A percentile compares a stretch with the other conserved stretches of the same genome.
Conservation (phyloP, 1,140 invertebrate genomes). For the Mercenaria mercenaria region DNA sequence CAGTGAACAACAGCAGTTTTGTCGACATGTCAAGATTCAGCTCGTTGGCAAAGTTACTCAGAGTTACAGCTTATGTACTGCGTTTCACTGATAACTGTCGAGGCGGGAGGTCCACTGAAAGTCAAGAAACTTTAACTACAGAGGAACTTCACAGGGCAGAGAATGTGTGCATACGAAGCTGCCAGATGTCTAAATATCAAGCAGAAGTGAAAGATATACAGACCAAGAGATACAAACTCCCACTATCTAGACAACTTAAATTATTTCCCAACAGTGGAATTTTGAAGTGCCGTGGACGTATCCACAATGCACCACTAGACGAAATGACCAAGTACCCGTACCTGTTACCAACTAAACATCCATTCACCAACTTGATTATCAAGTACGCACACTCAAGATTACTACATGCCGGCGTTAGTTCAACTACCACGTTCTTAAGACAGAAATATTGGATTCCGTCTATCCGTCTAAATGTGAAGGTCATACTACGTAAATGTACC, state of each 20-base stretch:
- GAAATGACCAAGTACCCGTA: not conserved
- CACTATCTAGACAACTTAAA: too few species aligned
- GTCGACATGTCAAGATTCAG: too few species aligned
- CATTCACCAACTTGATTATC: not conserved
- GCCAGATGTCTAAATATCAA: too few species aligned
- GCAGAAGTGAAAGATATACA: too few species aligned
- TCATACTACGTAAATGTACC: not conserved
- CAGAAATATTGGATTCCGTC: slow-evolving; percentile 29
- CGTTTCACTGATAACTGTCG: not conserved
- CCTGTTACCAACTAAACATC: not conserved
- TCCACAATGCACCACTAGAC: too few species aligned
- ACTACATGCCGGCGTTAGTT: not conserved
- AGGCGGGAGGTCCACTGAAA: not conserved
- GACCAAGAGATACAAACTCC: too few species aligned
- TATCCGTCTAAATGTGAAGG: too few species aligned
- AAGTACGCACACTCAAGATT: not conserved
- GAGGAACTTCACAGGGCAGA: not conserved
- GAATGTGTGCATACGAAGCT: not conserved
- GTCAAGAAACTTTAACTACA: not conserved
- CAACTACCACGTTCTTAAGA: not conserved
- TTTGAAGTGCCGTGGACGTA: too few species aligned
- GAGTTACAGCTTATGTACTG: slow-evolving; percentile 24
- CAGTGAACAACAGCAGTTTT: too few species aligned
- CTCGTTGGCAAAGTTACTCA: not conserved
- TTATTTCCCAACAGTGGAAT: too few species aligned